Evolutionary conservation across 2,113 vertebrate genomes (phyloP), one percentile per base, ranked within the genome.

Genomic region (Elephas maximus): DNA sequence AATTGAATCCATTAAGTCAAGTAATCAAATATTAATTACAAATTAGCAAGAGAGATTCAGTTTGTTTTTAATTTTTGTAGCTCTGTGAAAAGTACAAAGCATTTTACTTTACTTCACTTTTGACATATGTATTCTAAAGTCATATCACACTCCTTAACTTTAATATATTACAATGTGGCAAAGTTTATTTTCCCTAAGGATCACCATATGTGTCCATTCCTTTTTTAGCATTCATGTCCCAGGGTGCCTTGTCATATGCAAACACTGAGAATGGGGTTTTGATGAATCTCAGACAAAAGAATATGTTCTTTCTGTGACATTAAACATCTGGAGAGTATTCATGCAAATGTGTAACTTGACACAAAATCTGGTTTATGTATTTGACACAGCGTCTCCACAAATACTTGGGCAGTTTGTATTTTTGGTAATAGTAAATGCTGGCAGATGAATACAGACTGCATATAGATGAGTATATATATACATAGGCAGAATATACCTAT

Each of bases 281-380:
- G 93, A 83, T 95, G 93, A 91, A 84, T 88, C 12, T 51, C 71
- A 37, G 90, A 81, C 87, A 96, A 57, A 4, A 26, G 83, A 93
- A 90, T 33, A 95, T 30, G 84, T 85, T 90, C 21, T 90, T 96
- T 95, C 96, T 94, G 94, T 53, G 78, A 89, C 86, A 97, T 86
- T 51, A 71, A 97, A 84, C 93, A 97, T 91, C 95, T 97, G 83
- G 76, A 97, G 57, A 71, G 96, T 92, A 94, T 96, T 92, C 26
- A 95, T 63, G 82, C 20, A 97, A 98, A 96, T 6, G 0, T 90
- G n/a, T 79, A 96, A 93, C 5, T 5, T 30, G 93, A 96, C 96
- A 89, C 90, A 96, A 24, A 97, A 88, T 96, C 95, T 73, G 93
- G 77, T 81, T 96, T 96, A 87, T 95, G 69, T 91, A 94, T 97